Evolutionary conservation across 1,140 invertebrate genomes (phyloP), one percentile per base, ranked within the genome.

Genomic region (Anthonomus grandis): DNA sequence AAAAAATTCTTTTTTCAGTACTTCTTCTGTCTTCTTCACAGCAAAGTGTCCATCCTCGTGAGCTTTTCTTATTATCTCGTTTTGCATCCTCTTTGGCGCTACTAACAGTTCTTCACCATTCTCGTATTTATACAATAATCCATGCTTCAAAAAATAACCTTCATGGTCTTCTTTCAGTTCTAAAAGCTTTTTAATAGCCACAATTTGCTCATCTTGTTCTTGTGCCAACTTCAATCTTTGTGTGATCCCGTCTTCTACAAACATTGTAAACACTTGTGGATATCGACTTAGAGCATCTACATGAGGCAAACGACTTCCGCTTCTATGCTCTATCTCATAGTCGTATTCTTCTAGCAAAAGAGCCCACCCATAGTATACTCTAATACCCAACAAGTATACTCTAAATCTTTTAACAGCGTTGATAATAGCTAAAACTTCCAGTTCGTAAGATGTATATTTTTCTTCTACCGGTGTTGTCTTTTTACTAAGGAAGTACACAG

Each of bases 401-500:
- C 72, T 41, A 60, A 79, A 81, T 47, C 78, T 74, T 46, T 76
- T 68, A 2, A 82, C 62, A 2, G 75, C 75, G 63, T 69, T 71
- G 5, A 79, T 67, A n/a, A 81, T 73, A 0, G 78, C 76, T 23
- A 82, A 60, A 21, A 72, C 72, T 69, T 82, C 41, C 6, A 41
- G 38, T 15, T 41, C 38, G 49, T 76, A 77, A 45, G 69, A 74
- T 4, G 59, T 64, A 52, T 77, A 81, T 36, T 66, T 68, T 49
- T 59, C 41, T 60, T 75, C n/a, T 23, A 50, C 31, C 13, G 39
- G 36, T 10, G 46, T 48, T 6, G 46, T 48, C 24, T 48, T 48
- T 34, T 17, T 31, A 36, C 46, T 48, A 4, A 31, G 4, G 21
- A 10, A 48, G 21, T 48, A n/a, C 5, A 72, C 55, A 37, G 71